Base-by-base conservation (phyloP, 92 coral and sea anemone genomes). In the Epizoanthus scotinus region DNA sequence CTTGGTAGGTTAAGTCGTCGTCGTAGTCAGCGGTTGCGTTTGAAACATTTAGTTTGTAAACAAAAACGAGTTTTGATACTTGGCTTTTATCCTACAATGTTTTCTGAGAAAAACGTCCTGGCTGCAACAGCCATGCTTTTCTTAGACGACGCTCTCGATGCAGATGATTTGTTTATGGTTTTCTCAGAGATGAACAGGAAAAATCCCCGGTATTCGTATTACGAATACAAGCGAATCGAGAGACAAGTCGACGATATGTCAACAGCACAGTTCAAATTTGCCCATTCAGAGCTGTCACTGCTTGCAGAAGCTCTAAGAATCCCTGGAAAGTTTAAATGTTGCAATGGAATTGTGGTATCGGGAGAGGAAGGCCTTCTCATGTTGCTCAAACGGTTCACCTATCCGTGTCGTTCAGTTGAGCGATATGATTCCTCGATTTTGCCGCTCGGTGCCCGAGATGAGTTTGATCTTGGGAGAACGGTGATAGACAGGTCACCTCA, bases 361-460 rank as follows among this genome's bases (percentile, higher is more conserved):
- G 89, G 86, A 60, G 36, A 68, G 64, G 88, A 88, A 68, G 91
- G 71, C 47, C 38, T 88, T 5, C 34, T 50, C 14, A 69, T 88
- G 85, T 62, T 88, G 12, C 73, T 84, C 1, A 71, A 73, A 50
- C 42, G 91, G 70, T 87, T 87, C 63, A 53, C 87, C 3, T 83
- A 83, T 69, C 87, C 84, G 20, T 83, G 87, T 56, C n/a, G n/a
- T n/a, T n/a, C 79, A 85, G 24, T 78, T 87, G n/a, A 69, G 87
- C 58, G 87, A 87, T 75, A 69, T 83, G 85, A 77, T 87, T 6
- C 81, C 89, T 18, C 71, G 91, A 53, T 90, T 91, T 72, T 90
- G 91, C 36, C 81, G 86, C 47, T 86, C 86, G 18, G 86, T 87
- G 7, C 91, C 88, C n/a, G 82, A 85, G 83, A 71, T 90, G 38